Evolutionary conservation across 2,113 vertebrate genomes (phyloP), one percentile per base, ranked within the genome.

Genomic region (Mustela nigripes): DNA sequence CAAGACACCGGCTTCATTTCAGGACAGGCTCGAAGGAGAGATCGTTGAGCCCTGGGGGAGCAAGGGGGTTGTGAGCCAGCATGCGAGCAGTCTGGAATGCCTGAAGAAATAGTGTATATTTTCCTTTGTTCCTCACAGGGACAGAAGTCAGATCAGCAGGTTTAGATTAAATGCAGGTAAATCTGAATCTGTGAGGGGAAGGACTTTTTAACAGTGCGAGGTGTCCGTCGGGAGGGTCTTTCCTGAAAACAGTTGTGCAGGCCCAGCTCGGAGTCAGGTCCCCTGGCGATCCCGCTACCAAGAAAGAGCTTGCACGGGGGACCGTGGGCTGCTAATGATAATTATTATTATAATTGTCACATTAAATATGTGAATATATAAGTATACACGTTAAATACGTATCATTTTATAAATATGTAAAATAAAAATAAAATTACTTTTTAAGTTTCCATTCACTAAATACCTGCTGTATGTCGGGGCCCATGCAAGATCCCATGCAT

Each of bases 161-260:
- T 39, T 42, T 56, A 7, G 69, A 36, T 56, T 63, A n/a, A 39
- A 16, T n/a, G 5, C 31, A 19, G 39, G 16, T 74, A 42, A 24
- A 28, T 33, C 24, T 71, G 48, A 60, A 10, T 73, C 48, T 5
- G 2, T 10, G 73, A 26, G 45, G 28, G n/a, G 67, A 63, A 84
- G n/a, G 33, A 33, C 6, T 15, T 62, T 24, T 42, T 24, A 73
- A 62, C 18, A 2, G 5, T 9, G 31, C 22, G 63, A n/a, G 33
- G 26, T 65, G 0, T 21, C 67, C 0, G 0, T 14, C 5, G 0
- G 22, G 56, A 76, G 11, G 28, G 33, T 42, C n/a, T 31, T 56
- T 39, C 21, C 2, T 26, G 78, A 22, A 48, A 42, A 39, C 21
- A 12, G 31, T 4, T 5, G 0, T 62, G 3, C 2, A 1, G n/a